Base-by-base conservation (phyloP, 2,113 vertebrate genomes). In the Stigmatopora argus region DNA sequence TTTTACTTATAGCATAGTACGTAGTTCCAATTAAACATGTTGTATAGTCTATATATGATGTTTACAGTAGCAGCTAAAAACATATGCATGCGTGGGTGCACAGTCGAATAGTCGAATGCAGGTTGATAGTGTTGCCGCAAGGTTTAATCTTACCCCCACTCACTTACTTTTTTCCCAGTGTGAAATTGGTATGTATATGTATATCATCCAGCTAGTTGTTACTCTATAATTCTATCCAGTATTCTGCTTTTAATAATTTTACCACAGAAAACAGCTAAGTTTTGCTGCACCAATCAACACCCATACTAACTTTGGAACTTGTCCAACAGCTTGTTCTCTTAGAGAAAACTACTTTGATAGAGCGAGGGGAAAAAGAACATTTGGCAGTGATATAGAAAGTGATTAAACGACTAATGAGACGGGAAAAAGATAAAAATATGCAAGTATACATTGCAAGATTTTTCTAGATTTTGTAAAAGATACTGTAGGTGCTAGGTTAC, bases 341-440 rank as follows among this genome's bases (percentile, higher is more conserved):
- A 83, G 73, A 18, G 52, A 80, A 82, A 88, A 87, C 79, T 84
- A 81, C 74, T 72, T 78, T 73, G 72, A 72, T 69, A 72, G 74
- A 73, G 62, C 52, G 72, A 63, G 67, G 67, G n/a, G 9, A 70
- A 67, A 61, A 63, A 38, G 57, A 75, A 79, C 60, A 76, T 70
- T 67, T 86, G 79, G 78, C 73, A 41, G 6, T 1, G 38, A 41
- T 41, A 2, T 31, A 31, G 26, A 31, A 73, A 70, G 74, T 61
- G 23, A 6, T 61, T 62, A 23, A 77, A 70, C 46, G 12, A 47
- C 64, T 62, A 4, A 23, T 61, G 47, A 70, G 72, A 26, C 61
- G 21, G 63, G 65, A 55, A 23, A 21, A 46, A 65, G 31, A 65
- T 4, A 5, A 48, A n/a, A 59, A 59, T 70, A 48, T 45, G 12